phyloP scores from a whole-genome alignment of 2,797 vertebrate genomes.

The Gorsachius magnificus region DNA sequence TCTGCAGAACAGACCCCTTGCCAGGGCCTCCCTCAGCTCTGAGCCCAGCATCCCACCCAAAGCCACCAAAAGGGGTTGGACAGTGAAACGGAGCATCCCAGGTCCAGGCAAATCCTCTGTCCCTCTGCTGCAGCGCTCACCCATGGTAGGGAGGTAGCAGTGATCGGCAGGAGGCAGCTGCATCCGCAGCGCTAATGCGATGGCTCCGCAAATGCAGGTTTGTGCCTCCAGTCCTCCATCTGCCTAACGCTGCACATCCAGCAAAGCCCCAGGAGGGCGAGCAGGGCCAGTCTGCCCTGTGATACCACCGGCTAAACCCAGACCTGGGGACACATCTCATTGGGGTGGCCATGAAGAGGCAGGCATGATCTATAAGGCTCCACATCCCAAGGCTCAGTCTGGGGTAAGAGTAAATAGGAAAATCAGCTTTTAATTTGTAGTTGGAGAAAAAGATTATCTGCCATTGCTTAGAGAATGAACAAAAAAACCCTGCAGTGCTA shows the following conservation, averaged over 20 bases:
- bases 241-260: background rate
- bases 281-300: background rate
- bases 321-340: background rate
- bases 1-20: background rate
- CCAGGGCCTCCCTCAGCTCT: background rate
- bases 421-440: background rate
- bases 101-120: background rate
- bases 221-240: background rate
- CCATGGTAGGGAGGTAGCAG: background rate
- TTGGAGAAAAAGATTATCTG: background rate
- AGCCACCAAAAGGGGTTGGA: background rate
- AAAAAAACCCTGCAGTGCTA: background rate
- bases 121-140: background rate
- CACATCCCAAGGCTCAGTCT: background rate
- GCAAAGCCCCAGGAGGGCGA: background rate
- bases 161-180: background rate
- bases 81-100: background rate
- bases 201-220: background rate
- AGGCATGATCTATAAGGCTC: background rate
- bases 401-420: background rate
- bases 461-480: background rate
- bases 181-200: background rate
- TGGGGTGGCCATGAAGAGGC: background rate
- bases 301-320: fast-evolving
- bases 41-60: background rate